These are phyloP conservation scores for Sphaerophoria rueppellii DNA, from an alignment of 2,888 invertebrate species.

Conservation along the genomic window DNA sequence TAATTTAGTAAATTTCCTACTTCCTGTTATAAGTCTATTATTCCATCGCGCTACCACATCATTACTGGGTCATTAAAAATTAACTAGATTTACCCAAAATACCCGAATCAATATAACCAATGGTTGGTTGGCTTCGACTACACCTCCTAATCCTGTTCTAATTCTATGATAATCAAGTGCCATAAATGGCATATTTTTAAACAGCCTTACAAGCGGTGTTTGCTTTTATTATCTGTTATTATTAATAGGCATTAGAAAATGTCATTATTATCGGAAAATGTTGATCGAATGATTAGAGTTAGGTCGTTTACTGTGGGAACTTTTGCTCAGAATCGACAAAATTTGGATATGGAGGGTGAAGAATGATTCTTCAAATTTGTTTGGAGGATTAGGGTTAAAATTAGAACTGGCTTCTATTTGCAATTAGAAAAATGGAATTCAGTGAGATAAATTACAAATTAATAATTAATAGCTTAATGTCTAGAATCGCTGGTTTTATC, in stretches of 20 bases:
- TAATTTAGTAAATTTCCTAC: slow-evolving; percentile 5
- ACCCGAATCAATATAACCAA: slow-evolving; percentile 44
- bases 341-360: background rate
- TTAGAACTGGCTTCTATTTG: no score
- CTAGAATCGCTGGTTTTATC: no score
- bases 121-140: background rate
- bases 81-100: slow-evolving; percentile 39
- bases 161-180: slow-evolving; percentile 58
- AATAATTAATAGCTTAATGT: no score
- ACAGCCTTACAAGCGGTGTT: background rate
- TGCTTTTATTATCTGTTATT: slow-evolving; percentile 59
- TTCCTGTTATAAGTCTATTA: slow-evolving; percentile 23
- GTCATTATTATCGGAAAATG: slow-evolving; percentile 59
- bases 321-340: background rate
- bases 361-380: no score
- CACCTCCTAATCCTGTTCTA: slow-evolving; percentile 15
- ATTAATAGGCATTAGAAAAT: slow-evolving; percentile 71
- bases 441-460: no score
- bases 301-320: slow-evolving; percentile 1
- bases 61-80: slow-evolving; percentile 58
- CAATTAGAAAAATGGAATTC: no score
- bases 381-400: no score
- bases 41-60: background rate
- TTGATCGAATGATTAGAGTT: slow-evolving; percentile 46
- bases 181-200: slow-evolving; percentile 24